These are phyloP conservation scores for Oreonectes daqikongensis DNA, from an alignment of 2,797 vertebrate species.

Conservation along the genomic window DNA sequence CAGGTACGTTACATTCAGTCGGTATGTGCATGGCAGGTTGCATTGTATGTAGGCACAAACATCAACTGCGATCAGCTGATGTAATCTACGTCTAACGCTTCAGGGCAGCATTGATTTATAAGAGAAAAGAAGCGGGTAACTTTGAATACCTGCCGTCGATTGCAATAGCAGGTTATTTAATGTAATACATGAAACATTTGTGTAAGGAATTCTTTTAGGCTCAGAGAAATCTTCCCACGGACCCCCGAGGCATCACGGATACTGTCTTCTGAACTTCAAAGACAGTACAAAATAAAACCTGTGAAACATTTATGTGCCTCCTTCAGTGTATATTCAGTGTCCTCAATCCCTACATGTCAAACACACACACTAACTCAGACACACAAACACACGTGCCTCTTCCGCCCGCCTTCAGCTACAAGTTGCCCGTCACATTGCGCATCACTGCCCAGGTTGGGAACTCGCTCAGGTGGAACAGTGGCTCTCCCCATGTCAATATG, in stretches of 20 bases:
- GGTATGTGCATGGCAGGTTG: neutral
- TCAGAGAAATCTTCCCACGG: neutral
- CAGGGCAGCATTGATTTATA: neutral
- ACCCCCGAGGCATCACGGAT: neutral
- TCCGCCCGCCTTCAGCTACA: conserved; percentile 63
- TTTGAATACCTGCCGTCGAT: neutral
- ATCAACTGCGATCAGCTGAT: neutral
- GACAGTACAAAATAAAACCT: neutral
- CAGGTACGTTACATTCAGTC: conserved; percentile 51
- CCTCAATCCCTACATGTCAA: neutral
- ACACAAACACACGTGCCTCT: neutral
- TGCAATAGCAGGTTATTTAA: neutral
- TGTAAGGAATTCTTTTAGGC: neutral
- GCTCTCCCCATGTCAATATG: conserved; percentile 93
- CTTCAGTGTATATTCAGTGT: conserved; percentile 11
- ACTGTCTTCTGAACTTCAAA: neutral
- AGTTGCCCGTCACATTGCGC: conserved; percentile 80
- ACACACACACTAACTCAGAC: neutral
- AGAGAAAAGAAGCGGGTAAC: neutral
- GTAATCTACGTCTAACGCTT: neutral
- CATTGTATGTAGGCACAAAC: neutral
- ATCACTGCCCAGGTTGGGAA: conserved; percentile 88
- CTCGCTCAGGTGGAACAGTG: conserved; percentile 87
- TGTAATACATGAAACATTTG: neutral
- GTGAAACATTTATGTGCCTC: neutral